Conservation (phyloP, 2,797 vertebrate species). For the Semotilus atromaculatus region DNA sequence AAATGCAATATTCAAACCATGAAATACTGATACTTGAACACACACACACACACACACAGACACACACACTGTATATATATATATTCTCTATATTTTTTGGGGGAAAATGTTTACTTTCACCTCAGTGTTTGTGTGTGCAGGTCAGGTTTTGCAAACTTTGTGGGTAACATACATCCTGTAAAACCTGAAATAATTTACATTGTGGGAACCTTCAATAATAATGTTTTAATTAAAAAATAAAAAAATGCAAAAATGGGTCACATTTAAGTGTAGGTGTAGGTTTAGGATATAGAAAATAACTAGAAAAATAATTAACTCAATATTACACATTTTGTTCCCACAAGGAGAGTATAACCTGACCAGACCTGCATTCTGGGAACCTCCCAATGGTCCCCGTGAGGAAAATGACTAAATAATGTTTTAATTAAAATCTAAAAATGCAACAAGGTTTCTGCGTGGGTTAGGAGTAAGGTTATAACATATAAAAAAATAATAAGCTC, state of each 20-base stretch:
- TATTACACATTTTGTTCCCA: constrained; percentile 1
- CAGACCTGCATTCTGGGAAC: not conserved
- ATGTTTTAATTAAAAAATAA: constrained; percentile 5
- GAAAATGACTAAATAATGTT: constrained; percentile 18
- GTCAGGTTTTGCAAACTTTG: not conserved
- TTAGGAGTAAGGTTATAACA: constrained; percentile 2
- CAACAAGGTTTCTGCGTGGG: not conserved
- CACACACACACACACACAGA: no score
- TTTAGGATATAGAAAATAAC: constrained; percentile 1
- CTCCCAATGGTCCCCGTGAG: not conserved
- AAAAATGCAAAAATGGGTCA: not conserved
- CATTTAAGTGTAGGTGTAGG: not conserved
- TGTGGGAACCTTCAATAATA: not conserved
- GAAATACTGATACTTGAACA: no score
- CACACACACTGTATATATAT: no score
- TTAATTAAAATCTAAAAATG: constrained; percentile 39
- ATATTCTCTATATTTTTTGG: not conserved
- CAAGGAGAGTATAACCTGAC: not conserved
- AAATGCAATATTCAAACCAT: not conserved
- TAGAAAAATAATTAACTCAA: constrained; percentile 10
- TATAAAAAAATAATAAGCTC: not conserved
- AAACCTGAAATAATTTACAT: constrained; percentile 12
- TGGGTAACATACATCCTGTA: not conserved
- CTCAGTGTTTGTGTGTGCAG: not conserved
- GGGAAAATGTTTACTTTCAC: constrained; percentile 21